Evolutionary conservation across 2,113 vertebrate genomes (phyloP).

Genomic region (Axis porcinus): DNA sequence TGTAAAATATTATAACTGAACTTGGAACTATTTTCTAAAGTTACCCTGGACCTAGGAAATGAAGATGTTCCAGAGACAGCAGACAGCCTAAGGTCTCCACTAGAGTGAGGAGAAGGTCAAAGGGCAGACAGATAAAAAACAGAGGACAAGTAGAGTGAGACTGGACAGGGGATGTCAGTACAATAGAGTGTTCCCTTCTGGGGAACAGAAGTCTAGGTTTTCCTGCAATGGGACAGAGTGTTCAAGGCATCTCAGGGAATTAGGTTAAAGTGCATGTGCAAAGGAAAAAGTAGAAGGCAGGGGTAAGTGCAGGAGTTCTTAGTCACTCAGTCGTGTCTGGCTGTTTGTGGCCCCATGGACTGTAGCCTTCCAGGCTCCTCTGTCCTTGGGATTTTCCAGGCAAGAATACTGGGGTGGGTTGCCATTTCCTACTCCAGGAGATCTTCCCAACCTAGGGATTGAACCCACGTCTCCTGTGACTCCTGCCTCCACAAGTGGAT

Average conservation of each 20-base stretch:
- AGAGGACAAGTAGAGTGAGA: background rate
- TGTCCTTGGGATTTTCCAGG: background rate
- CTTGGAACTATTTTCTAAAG: background rate
- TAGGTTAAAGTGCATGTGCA: background rate
- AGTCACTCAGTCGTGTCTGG: background rate
- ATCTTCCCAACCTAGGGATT: background rate
- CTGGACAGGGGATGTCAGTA: background rate
- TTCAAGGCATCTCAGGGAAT: background rate
- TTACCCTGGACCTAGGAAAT: background rate
- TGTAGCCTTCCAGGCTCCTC: background rate
- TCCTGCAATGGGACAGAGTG: background rate
- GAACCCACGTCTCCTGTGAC: background rate
- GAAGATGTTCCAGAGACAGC: background rate
- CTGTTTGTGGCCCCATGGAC: background rate
- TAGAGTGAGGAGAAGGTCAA: background rate
- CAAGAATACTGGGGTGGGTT: background rate
- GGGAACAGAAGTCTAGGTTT: background rate
- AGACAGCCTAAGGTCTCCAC: background rate
- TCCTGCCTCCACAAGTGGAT: background rate
- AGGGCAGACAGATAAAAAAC: background rate
- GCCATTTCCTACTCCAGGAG: background rate
- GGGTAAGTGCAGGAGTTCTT: background rate
- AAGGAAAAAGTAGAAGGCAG: background rate
- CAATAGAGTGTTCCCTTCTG: background rate
- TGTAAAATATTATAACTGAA: background rate